Evolutionary conservation across 2,888 invertebrate genomes (phyloP).

Genomic region (Chrysolina oricalcia): DNA sequence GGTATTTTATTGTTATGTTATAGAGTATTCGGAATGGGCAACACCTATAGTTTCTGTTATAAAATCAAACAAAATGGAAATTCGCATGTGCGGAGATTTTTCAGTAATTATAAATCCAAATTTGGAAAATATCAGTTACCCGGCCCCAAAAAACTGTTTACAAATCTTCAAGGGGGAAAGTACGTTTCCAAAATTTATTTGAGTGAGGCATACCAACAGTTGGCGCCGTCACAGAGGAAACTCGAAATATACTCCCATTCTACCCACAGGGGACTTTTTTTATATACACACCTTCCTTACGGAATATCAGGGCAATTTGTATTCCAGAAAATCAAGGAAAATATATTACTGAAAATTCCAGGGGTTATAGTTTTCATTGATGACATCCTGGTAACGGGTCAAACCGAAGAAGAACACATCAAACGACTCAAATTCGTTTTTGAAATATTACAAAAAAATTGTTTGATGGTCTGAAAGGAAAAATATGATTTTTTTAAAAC

Average conservation of each 20-base stretch:
- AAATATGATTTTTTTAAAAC: conserved; percentile 6
- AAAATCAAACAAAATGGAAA: too few relatives aligned
- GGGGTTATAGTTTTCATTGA: conserved; percentile 19
- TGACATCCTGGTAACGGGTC: conserved; percentile 14
- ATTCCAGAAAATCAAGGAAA: conserved; percentile 18
- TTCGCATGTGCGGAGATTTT: conserved; percentile 64
- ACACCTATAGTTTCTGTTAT: conserved; percentile 61
- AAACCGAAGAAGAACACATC: conserved; percentile 11
- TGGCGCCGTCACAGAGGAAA: conserved; percentile 14
- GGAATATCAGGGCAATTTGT: neutral
- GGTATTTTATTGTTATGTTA: conserved; percentile 33
- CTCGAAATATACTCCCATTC: conserved; percentile 34
- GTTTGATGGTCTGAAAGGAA: neutral
- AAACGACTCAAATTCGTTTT: conserved; percentile 5
- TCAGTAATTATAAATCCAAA: conserved; percentile 48
- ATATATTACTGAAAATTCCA: neutral
- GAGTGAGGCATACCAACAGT: conserved; percentile 33
- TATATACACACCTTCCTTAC: conserved; percentile 31
- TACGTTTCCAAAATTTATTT: conserved; percentile 32
- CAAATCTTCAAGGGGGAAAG: conserved; percentile 24
- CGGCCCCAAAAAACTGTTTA: conserved; percentile 39
- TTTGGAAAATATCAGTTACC: conserved; percentile 29
- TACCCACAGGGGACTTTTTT: conserved; percentile 41
- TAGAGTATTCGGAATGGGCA: conserved; percentile 58
- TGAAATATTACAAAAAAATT: neutral